A percentile compares a stretch with the other conserved stretches of the same genome.
Conservation (phyloP, 2,113 vertebrate genomes). For the Lophotis ruficrista region DNA sequence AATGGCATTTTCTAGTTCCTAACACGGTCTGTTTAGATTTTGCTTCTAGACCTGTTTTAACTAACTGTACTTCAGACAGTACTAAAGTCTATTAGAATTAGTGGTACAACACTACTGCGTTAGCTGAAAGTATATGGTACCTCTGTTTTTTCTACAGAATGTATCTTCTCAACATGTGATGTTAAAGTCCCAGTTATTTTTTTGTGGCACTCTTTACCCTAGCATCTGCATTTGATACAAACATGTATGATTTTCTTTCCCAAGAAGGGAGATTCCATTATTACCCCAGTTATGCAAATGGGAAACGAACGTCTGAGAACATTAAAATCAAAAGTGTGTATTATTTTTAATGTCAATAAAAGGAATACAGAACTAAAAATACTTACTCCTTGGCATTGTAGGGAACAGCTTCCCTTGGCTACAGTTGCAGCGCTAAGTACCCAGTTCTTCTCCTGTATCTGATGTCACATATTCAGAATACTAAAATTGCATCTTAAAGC, state of each 20-base stretch:
- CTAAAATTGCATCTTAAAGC: neutral
- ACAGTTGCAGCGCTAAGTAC: neutral
- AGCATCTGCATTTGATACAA: neutral
- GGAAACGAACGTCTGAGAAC: neutral
- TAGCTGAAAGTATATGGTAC: neutral
- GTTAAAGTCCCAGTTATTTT: neutral
- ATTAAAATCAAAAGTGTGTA: neutral
- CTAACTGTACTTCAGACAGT: neutral
- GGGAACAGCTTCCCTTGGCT: neutral
- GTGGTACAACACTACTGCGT: neutral
- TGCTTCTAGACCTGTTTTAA: neutral
- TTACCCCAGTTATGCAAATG: neutral
- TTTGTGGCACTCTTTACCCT: neutral
- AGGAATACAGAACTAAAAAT: neutral
- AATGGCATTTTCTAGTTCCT: neutral
- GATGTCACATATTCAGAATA: neutral
- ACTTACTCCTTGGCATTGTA: neutral
- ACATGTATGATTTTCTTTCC: neutral
- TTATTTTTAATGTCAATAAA: neutral
- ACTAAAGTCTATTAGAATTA: neutral
- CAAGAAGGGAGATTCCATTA: neutral
- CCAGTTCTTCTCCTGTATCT: neutral
- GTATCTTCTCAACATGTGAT: neutral
- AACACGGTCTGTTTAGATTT: neutral
- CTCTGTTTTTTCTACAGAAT: neutral